These are phyloP conservation scores for Psococerastis gibbosa DNA, from an alignment of 2,888 invertebrate genomes.

Conservation along the genomic window DNA sequence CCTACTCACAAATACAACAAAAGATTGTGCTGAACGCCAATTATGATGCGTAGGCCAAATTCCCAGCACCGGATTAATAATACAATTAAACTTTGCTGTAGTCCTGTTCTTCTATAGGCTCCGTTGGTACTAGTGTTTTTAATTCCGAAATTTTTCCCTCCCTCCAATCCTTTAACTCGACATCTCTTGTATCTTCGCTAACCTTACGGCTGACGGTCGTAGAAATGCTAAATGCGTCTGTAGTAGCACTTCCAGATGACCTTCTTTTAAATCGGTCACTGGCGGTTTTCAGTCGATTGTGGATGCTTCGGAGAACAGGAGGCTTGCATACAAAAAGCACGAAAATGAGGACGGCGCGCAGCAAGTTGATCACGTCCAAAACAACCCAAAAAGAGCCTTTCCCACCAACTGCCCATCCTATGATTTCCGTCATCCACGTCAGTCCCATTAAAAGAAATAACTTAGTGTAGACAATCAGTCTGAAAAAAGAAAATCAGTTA, in stretches of 20 bases:
- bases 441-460: constrained; percentile 19
- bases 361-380: constrained; percentile 17
- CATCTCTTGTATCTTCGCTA: too few species aligned
- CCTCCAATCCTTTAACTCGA: too few species aligned
- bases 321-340: constrained; percentile 19
- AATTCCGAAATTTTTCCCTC: too few species aligned
- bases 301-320: constrained; percentile 11
- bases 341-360: constrained; percentile 19
- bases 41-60: too few species aligned
- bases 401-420: constrained; percentile 16
- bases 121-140: too few species aligned
- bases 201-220: not conserved
- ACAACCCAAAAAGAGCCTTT: constrained; percentile 16
- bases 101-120: too few species aligned
- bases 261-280: not conserved
- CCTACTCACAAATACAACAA: too few species aligned
- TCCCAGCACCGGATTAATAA: too few species aligned
- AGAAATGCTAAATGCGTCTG: not conserved
- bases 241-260: not conserved
- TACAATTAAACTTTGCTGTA: too few species aligned
- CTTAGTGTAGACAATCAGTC: constrained; percentile 18
- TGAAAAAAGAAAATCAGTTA: constrained; percentile 12
- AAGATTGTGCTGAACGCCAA: too few species aligned
- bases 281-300: not conserved
- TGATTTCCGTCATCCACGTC: constrained; percentile 18